Percentiles rank a stretch among this genome's conserved stretches.
Conservation (phyloP, 2,797 vertebrate species). For the Cynopterus sphinx region DNA sequence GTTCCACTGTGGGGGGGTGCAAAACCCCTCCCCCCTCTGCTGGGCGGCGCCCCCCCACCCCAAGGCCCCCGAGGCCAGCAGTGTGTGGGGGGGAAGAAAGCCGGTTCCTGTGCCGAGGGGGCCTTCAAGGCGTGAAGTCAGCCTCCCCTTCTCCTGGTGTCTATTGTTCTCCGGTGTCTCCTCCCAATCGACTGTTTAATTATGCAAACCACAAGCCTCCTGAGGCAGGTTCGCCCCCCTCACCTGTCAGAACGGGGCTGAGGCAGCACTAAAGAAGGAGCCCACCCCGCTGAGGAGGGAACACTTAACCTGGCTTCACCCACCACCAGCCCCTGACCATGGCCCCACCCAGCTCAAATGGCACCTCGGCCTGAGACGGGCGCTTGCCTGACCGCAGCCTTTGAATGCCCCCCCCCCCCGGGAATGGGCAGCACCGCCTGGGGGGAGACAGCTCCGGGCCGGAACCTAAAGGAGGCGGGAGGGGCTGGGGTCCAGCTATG, state of each 20-base stretch:
- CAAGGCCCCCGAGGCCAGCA: rapidly evolving
- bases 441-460: not conserved
- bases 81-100: not conserved
- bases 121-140: rapidly evolving
- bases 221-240: not conserved
- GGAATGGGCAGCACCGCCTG: rapidly evolving
- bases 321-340: not conserved
- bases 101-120: rapidly evolving
- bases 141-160: not conserved
- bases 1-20: rapidly evolving
- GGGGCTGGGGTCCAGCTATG: rapidly evolving
- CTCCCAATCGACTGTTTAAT: not conserved
- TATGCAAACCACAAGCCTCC: not conserved
- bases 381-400: not conserved
- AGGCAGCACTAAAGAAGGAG: not conserved
- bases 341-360: not conserved
- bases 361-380: not conserved
- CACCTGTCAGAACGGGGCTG: not conserved
- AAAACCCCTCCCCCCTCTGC: not conserved
- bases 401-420: rapidly evolving
- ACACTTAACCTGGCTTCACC: not conserved
- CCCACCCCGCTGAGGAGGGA: not conserved
- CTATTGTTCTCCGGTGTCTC: not conserved
- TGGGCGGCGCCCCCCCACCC: rapidly evolving
- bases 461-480: not conserved